Percentiles rank a stretch among this genome's conserved stretches.
phyloP scores from a whole-genome alignment of 2,797 vertebrate species.

The Labroides dimidiatus region DNA sequence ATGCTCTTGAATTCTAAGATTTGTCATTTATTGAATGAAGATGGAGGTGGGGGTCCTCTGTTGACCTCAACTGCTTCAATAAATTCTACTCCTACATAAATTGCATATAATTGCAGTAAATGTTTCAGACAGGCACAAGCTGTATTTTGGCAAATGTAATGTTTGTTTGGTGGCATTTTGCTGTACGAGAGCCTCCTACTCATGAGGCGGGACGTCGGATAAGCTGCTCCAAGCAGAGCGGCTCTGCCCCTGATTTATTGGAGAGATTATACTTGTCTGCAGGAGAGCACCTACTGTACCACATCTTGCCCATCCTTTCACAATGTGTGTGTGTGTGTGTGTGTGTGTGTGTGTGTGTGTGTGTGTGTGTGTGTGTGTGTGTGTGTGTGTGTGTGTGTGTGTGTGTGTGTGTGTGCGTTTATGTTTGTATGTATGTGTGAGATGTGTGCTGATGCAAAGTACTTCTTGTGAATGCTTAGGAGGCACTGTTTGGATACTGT shows the following conservation, averaged over 20 bases:
- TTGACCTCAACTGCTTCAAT: slow-evolving; percentile 34
- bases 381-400: neutral
- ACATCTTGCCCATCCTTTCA: slow-evolving; percentile 48
- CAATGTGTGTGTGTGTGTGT: neutral
- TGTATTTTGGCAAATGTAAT: slow-evolving; percentile 50
- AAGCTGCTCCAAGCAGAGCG: slow-evolving; percentile 48
- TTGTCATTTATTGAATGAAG: slow-evolving; percentile 49
- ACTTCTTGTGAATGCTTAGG: neutral
- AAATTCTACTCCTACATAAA: slow-evolving; percentile 55
- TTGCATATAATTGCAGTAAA: slow-evolving; percentile 62
- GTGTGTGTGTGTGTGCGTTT: neutral
- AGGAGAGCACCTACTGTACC: slow-evolving; percentile 31
- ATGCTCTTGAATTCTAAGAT: slow-evolving; percentile 39
- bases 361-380: slow-evolving; percentile 11
- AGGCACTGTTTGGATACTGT: slow-evolving; percentile 12
- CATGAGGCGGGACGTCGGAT: slow-evolving; percentile 51
- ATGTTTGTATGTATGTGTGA: slow-evolving; percentile 1
- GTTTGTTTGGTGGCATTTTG: slow-evolving; percentile 66
- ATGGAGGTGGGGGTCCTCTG: slow-evolving; percentile 2
- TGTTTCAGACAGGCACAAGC: slow-evolving; percentile 34
- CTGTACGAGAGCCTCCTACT: slow-evolving; percentile 60
- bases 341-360: neutral
- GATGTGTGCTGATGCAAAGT: slow-evolving; percentile 33
- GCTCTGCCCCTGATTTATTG: slow-evolving; percentile 54
- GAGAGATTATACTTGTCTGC: slow-evolving; percentile 62